Evolutionary conservation across 1,140 invertebrate genomes (phyloP), one percentile per base, ranked within the genome.

Genomic region (Drosophila watanabei): DNA sequence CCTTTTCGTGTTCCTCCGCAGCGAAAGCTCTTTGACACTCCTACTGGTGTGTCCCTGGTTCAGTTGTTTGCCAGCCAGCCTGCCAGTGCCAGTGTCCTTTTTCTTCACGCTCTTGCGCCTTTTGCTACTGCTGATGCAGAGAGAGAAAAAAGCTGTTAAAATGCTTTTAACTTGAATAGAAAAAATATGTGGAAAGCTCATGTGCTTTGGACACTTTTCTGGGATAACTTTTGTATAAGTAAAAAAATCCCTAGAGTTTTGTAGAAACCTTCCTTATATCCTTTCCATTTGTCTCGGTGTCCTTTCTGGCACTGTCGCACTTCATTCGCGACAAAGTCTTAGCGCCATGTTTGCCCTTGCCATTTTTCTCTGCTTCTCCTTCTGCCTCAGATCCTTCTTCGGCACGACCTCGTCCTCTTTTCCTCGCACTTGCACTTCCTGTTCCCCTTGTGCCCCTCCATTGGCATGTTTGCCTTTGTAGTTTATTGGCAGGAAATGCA

Each of bases 401-500:
- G 49, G 51, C 43, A 35, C 16, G 51, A 35, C 66, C 35, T 51
- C 28, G 37, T 41, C 13, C 61, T 41, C 20, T 18, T 65, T 73
- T 60, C 20, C 41, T 52, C 6, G 32, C 32, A 54, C 52, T 54
- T 58, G 33, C 68, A 73, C 68, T 72, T 73, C 70, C 68, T 59
- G 51, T 58, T 28, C 18, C 39, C 35, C 63, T 63, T 37, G n/a
- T n/a, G n/a, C 51, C 59, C 62, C 46, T 62, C 41, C 77, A 91
- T 68, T 89, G 92, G 80, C 79, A 76, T 89, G 85, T 89, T 89
- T 89, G 85, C 86, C 82, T 85, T 87, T 93, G 76, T 87, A 78
- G 84, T 92, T 89, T 89, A 89, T 90, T 85, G 86, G 78, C 90
- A 87, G 87, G 91, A 86, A 91, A 91, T 91, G 90, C 87, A 88